phyloP scores from a whole-genome alignment of 2,113 vertebrate genomes.

The Tychaedon coryphoeus region DNA sequence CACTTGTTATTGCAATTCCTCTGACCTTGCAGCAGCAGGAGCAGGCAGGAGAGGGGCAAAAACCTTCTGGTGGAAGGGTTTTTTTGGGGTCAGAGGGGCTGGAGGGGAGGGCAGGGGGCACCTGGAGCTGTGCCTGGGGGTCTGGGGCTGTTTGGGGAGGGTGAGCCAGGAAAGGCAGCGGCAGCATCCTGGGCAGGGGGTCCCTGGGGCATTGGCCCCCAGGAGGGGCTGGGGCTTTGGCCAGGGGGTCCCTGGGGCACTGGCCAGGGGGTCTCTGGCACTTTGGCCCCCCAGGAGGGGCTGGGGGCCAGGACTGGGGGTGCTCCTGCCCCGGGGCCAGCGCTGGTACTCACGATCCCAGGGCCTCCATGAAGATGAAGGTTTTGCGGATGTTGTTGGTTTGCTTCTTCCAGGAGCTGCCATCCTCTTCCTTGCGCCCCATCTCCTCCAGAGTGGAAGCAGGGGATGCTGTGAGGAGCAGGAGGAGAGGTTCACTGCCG shows the following conservation, averaged over 20 bases:
- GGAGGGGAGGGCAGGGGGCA: background rate
- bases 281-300: accelerated
- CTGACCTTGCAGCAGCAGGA: background rate
- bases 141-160: accelerated
- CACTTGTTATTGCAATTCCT: background rate
- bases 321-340: background rate
- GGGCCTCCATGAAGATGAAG: slow-evolving; percentile 89
- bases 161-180: background rate
- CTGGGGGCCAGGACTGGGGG: accelerated
- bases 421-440: slow-evolving; percentile 83
- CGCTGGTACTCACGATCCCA: slow-evolving; percentile 87
- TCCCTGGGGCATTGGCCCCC: too few relatives aligned
- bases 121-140: background rate
- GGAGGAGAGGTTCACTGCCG: background rate
- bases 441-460: slow-evolving; percentile 79
- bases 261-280: background rate
- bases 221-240: background rate
- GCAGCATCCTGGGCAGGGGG: background rate
- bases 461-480: slow-evolving; percentile 59
- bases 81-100: background rate
- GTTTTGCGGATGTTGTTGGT: slow-evolving; percentile 89
- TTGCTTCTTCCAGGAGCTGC: slow-evolving; percentile 88
- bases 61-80: accelerated
- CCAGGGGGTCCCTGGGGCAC: too few relatives aligned
- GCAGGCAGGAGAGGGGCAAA: background rate